phyloP scores from a whole-genome alignment of 2,888 invertebrate genomes.

The Leucophenga maculata region DNA sequence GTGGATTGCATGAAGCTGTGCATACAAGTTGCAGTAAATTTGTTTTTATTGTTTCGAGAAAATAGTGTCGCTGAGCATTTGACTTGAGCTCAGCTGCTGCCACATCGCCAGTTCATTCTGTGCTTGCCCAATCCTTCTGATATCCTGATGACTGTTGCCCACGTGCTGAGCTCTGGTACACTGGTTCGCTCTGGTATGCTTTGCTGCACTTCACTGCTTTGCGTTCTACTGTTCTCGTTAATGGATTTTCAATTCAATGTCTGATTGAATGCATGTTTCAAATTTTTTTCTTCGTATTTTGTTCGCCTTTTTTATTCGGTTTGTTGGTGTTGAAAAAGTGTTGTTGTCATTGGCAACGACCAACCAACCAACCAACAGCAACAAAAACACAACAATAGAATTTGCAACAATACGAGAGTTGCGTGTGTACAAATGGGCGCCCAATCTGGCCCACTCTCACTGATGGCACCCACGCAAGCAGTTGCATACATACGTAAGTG shows the following conservation, averaged over 20 bases:
- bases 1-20: slow-evolving; percentile 25
- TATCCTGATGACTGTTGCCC: neutral
- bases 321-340: slow-evolving; percentile 11
- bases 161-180: neutral
- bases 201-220: slow-evolving; percentile 5
- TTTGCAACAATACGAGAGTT: slow-evolving; percentile 40
- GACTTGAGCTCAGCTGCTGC: slow-evolving; percentile 37
- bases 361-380: too few relatives aligned
- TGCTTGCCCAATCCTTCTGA: too few relatives aligned
- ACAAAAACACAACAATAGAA: slow-evolving; percentile 27
- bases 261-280: slow-evolving; percentile 62
- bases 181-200: slow-evolving; percentile 29
- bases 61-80: slow-evolving; percentile 37
- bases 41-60: slow-evolving; percentile 59
- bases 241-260: slow-evolving; percentile 66
- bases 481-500: neutral
- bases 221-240: slow-evolving; percentile 58
- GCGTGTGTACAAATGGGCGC: slow-evolving; percentile 58
- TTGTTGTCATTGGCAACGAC: slow-evolving; percentile 59
- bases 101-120: slow-evolving; percentile 6
- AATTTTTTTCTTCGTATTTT: neutral
- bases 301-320: slow-evolving; percentile 37
- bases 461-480: slow-evolving; percentile 6
- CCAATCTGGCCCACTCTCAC: slow-evolving; percentile 6
- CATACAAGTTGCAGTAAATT: slow-evolving; percentile 47